Evolutionary conservation across 2,113 vertebrate species (phyloP).

Genomic region (Fukomys damarensis): DNA sequence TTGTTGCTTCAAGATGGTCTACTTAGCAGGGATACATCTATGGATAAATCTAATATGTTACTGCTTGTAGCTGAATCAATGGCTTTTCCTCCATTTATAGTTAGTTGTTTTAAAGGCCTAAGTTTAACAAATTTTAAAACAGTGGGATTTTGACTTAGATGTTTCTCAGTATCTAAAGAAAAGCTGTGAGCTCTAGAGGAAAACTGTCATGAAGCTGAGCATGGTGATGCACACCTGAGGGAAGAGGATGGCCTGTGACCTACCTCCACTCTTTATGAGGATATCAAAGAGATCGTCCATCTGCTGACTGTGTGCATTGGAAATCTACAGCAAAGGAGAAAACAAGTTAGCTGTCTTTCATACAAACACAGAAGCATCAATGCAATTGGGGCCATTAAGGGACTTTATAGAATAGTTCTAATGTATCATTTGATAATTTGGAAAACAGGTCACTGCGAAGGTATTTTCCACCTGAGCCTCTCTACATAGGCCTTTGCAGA

Average conservation of each 20-base stretch:
- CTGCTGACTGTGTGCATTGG: constrained; percentile 95
- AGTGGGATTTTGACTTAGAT: neutral
- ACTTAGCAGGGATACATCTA: neutral
- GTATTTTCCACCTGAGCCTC: too few species aligned
- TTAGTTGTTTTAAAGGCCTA: neutral
- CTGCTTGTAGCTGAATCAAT: neutral
- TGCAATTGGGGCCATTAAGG: neutral
- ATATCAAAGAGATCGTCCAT: constrained; percentile 99
- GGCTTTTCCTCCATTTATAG: neutral
- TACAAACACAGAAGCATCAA: neutral
- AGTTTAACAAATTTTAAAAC: neutral
- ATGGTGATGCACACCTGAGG: too few species aligned
- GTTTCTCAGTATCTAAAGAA: neutral
- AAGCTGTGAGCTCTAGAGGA: neutral
- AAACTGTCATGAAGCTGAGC: neutral
- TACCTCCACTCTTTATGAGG: constrained; percentile 98
- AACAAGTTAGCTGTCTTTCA: constrained; percentile 48
- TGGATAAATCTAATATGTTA: neutral
- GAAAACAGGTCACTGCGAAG: neutral
- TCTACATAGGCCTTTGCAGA: neutral
- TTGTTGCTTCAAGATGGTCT: neutral
- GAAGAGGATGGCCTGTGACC: constrained; percentile 68
- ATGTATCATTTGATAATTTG: neutral
- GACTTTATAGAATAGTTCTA: neutral
- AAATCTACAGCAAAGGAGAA: constrained; percentile 85